Evolutionary conservation across 2,888 invertebrate genomes (phyloP).

Genomic region (Philopedon plagiatum): DNA sequence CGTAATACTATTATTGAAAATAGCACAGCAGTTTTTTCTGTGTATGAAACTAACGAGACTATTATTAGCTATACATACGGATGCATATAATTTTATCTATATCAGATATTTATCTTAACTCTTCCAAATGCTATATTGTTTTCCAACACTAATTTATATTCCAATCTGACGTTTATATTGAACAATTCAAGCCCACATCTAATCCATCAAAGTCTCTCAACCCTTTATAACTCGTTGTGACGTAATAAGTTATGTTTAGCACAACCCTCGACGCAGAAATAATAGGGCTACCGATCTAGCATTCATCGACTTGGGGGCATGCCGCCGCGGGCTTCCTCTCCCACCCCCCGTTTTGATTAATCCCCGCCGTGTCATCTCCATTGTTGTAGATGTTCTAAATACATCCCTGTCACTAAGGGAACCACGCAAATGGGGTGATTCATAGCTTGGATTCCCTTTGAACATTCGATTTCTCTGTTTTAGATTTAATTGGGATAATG

Average conservation of each 20-base stretch:
- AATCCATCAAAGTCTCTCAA: not conserved
- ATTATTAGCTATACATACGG: too few species aligned
- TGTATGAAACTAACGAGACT: too few species aligned
- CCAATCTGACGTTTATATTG: not conserved
- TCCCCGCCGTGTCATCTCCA: not conserved
- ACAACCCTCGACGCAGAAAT: conserved; percentile 22
- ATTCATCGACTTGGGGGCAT: not conserved
- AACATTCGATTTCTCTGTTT: not conserved
- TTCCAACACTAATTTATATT: too few species aligned
- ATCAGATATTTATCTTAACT: too few species aligned
- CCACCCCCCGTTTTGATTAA: not conserved
- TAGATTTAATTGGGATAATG: not conserved
- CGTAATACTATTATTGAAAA: too few species aligned
- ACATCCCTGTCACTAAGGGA: not conserved
- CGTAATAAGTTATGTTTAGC: conserved; percentile 22
- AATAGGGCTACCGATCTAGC: not conserved
- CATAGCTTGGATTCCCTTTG: not conserved
- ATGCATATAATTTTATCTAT: too few species aligned
- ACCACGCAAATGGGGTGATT: conserved; percentile 5
- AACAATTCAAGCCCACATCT: not conserved
- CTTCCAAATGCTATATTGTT: too few species aligned
- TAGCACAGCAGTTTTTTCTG: too few species aligned
- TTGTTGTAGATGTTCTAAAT: not conserved
- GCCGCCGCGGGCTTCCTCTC: too few species aligned
- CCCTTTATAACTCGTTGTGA: not conserved